Percentiles rank a stretch among this genome's conserved stretches.
Evolutionary conservation across 2,888 invertebrate species (phyloP).

Genomic region (Drosophila neonasuta): DNA sequence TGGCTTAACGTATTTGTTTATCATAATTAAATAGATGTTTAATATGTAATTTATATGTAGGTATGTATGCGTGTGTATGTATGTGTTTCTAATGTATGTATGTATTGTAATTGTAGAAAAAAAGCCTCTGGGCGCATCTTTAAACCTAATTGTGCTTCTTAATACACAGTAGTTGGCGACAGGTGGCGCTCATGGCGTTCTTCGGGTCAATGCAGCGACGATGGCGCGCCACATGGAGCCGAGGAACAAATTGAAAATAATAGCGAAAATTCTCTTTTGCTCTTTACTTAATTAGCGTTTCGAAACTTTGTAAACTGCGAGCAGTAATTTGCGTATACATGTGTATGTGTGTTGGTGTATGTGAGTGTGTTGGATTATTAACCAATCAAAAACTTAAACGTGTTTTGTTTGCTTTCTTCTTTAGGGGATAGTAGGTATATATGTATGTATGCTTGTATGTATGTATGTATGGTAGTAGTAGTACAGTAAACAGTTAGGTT

Average conservation of each 20-base stretch:
- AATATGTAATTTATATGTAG: conserved; percentile 53
- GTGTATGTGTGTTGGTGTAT: conserved; percentile 19
- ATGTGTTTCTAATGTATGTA: conserved; percentile 48
- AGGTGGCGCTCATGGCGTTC: conserved; percentile 54
- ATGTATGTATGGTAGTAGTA: conserved; percentile 60
- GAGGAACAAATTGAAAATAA: conserved; percentile 52
- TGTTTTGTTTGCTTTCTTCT: conserved; percentile 23
- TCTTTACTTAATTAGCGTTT: conserved; percentile 27
- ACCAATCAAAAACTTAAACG: conserved; percentile 63
- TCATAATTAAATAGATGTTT: conserved; percentile 67
- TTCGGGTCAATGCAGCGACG: conserved; percentile 58
- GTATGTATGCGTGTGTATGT: conserved; percentile 35
- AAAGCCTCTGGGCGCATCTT: conserved; percentile 74
- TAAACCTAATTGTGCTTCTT: conserved; percentile 75
- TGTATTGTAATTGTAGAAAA: conserved; percentile 63
- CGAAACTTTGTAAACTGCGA: conserved; percentile 68
- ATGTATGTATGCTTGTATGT: conserved; percentile 44
- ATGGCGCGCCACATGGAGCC: conserved; percentile 57
- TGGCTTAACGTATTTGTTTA: conserved; percentile 72
- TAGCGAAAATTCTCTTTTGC: conserved; percentile 11
- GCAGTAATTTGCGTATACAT: conserved; percentile 27
- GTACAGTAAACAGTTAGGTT: conserved; percentile 70
- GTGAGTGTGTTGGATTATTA: conserved; percentile 26
- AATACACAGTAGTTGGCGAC: conserved; percentile 59
- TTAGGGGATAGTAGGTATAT: conserved; percentile 50